phyloP scores from a whole-genome alignment of 1,140 invertebrate species.

The Zaprionus taronus region DNA sequence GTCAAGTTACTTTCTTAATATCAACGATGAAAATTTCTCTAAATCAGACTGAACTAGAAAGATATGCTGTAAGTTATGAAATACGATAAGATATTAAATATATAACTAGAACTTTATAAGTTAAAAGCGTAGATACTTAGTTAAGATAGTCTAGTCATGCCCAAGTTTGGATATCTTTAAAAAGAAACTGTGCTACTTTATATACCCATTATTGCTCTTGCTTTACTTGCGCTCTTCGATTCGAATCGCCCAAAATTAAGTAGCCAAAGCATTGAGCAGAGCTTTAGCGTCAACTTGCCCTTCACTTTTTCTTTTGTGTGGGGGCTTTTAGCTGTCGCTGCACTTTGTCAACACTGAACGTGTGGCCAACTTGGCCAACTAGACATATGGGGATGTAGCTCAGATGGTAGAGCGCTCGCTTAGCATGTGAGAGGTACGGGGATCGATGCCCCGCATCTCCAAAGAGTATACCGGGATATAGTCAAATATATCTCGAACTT shows the following conservation, averaged over 20 bases:
- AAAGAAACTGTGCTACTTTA: neutral
- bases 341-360: conserved; percentile 57
- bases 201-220: neutral
- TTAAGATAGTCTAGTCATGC: too few species aligned
- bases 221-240: neutral
- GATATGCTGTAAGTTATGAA: too few species aligned
- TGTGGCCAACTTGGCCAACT: conserved; percentile 11
- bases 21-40: too few species aligned
- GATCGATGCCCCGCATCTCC: conserved; percentile 91
- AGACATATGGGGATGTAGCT: conserved; percentile 87
- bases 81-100: too few species aligned
- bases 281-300: conserved; percentile 25
- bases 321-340: conserved; percentile 51
- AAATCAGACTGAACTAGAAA: too few species aligned
- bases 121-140: too few species aligned
- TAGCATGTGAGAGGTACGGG: conserved; percentile 93
- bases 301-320: conserved; percentile 36
- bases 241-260: neutral
- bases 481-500: conserved; percentile 81
- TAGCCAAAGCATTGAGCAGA: conserved; percentile 4
- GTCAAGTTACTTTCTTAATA: too few species aligned
- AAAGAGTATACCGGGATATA: conserved; percentile 26
- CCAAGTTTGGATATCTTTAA: too few species aligned
- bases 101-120: too few species aligned
- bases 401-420: conserved; percentile 93